Base-by-base conservation (phyloP, 1,140 invertebrate genomes). In the Augochlora pura region DNA sequence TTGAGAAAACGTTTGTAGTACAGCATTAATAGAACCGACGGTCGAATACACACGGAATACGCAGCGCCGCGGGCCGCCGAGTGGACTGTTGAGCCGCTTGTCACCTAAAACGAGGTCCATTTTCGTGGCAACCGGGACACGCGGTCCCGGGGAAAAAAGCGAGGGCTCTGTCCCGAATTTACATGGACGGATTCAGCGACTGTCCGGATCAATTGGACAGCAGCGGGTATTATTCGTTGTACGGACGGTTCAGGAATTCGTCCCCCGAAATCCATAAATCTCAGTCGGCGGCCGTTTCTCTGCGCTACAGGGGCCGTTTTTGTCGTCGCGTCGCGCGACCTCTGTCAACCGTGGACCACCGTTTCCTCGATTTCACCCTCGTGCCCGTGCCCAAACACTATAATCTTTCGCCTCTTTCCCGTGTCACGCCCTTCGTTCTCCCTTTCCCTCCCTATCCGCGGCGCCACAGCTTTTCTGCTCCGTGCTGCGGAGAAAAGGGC, bases 201-300 rank as follows among this genome's bases (percentile, higher is more conserved):
- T 64, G 60, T 65, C 66, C 79, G 59, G 79, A 81, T 77, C 79
- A 77, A 81, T 77, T 65, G 74, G 65, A 65, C 74, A 77, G 46
- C 39, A 66, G n/a, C 65, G 60, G 67, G 66, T 66, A 69, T 77
- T 81, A 81, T 70, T 81, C 66, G 79, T 38, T 62, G 72, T 63
- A 76, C 72, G 72, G 12, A 32, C 49, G n/a, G 74, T 46, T 70
- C 77, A 66, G 74, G 39, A 81, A 77, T 77, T 77, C 67, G 66
- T n/a, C n/a, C 73, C 63, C 64, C 39, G 74, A 81, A 77, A 77
- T 81, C 66, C 79, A 81, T 81, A 81, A 81, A 81, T 81, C 79
- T 81, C 66, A 16, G 14, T n/a, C 57, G 14, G 18, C 16, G 49
- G 5, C 0, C 49, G 49, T 21, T n/a, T 23, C 27, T 66, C 38